Conservation (phyloP, 2,888 invertebrate genomes). For the Noctua pronuba region DNA sequence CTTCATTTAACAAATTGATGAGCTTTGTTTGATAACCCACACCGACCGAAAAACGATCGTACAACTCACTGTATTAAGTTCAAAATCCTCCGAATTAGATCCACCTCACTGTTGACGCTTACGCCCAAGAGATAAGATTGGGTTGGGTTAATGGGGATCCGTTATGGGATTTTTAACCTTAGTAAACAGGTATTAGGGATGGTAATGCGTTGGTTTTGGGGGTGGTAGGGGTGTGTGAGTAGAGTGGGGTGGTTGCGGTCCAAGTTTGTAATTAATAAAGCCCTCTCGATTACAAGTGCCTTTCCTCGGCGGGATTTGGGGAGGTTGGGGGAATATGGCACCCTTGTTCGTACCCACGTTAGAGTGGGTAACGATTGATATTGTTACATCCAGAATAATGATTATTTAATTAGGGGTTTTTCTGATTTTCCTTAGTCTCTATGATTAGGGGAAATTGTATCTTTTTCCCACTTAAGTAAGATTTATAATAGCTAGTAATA, state of each 20-base stretch:
- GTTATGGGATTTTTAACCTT: constrained; percentile 85
- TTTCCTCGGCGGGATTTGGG: constrained; percentile 83
- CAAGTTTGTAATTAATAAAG: constrained; percentile 90
- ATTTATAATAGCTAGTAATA: background rate
- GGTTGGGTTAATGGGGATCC: constrained; percentile 78
- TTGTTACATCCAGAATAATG: constrained; percentile 55
- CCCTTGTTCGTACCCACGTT: constrained; percentile 56
- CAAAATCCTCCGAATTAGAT: constrained; percentile 73
- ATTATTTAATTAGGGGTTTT: constrained; percentile 56
- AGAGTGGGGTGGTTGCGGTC: constrained; percentile 83
- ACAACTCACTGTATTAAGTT: constrained; percentile 70
- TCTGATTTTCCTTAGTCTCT: constrained; percentile 9
- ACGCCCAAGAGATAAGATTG: constrained; percentile 89
- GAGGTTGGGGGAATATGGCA: constrained; percentile 67
- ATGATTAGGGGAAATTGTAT: background rate
- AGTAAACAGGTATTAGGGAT: constrained; percentile 79
- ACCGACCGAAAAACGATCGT: constrained; percentile 72
- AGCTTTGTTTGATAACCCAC: constrained; percentile 74
- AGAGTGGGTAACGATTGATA: constrained; percentile 64
- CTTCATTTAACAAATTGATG: constrained; percentile 90
- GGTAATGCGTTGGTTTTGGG: constrained; percentile 78
- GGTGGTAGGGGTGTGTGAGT: constrained; percentile 66
- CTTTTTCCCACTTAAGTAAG: background rate
- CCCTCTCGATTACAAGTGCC: constrained; percentile 90
- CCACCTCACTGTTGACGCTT: constrained; percentile 74